Evolutionary conservation across 2,888 invertebrate species (phyloP).

Genomic region (Shargacucullia verbasci): DNA sequence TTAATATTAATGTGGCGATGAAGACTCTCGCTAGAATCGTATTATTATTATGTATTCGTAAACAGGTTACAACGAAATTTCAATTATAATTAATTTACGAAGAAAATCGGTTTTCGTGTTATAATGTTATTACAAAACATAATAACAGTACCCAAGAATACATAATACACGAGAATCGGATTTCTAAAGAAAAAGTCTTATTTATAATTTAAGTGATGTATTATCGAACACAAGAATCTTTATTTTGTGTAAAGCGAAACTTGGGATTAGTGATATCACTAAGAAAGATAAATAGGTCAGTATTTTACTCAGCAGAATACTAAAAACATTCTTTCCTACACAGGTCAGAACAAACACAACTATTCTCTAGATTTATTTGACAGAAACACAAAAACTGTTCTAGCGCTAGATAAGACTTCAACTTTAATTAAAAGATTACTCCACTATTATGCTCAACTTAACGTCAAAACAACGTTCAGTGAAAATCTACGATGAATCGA

Average conservation of each 20-base stretch:
- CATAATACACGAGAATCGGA: no score
- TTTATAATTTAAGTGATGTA: no score
- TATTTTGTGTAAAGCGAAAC: slow-evolving; percentile 5
- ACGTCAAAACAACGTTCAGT: slow-evolving; percentile 31
- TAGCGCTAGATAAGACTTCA: slow-evolving; percentile 26
- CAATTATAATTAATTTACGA: no score
- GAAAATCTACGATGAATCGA: slow-evolving; percentile 29
- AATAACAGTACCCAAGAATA: no score
- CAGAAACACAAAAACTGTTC: slow-evolving; percentile 26
- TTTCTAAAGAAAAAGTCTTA: no score
- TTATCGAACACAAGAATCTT: no score
- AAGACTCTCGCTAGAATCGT: slow-evolving; percentile 17
- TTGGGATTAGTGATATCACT: slow-evolving; percentile 6
- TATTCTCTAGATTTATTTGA: slow-evolving; percentile 39
- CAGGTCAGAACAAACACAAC: slow-evolving; percentile 31
- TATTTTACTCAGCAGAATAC: slow-evolving; percentile 24
- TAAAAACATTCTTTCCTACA: slow-evolving; percentile 16
- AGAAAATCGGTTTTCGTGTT: no score
- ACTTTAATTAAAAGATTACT: slow-evolving; percentile 53
- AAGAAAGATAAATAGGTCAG: slow-evolving; percentile 30
- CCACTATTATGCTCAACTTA: slow-evolving; percentile 39
- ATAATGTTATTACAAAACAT: no score
- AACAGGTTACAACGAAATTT: no score
- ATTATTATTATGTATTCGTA: slow-evolving; percentile 31
- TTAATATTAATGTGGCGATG: slow-evolving; percentile 30